Base-by-base conservation (phyloP, 2,113 vertebrate genomes). In the Turnix velox region DNA sequence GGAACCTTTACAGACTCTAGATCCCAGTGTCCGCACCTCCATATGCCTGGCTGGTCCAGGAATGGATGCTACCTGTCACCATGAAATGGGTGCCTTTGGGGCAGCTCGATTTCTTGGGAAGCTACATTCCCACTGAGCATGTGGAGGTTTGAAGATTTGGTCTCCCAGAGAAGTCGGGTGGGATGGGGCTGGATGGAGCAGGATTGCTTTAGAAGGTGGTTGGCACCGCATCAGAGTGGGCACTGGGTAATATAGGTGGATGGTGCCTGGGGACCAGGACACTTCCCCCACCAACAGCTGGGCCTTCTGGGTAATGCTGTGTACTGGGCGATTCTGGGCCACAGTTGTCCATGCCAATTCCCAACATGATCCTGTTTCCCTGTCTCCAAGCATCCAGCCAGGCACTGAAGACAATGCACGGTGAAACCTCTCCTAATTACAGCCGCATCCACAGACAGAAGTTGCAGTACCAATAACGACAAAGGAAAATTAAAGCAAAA, bases 301-400 rank as follows among this genome's bases (percentile, higher is more conserved):
- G 66, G 69, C 18, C 33, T 40, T 87, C 30, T 66, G 0, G 0
- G 51, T 76, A 30, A 55, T 66, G 63, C 80, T 74, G 83, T 37
- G 40, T 71, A 39, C 31, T 45, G 83, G 68, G 86, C 48, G 57
- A 33, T 0, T 23, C 59, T 71, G 81, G 69, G 74, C 71, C 92
- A 93, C 91, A 95, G 94, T 84, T 94, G 91, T 45, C 78, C 0
- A 0, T 79, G 58, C 91, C 39, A 80, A 83, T 91, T 91, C 88
- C 94, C 84, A 58, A 37, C 51, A 45, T 80, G 84, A 91, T 87
- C 87, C 63, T 69, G 62, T 83, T 90, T 91, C 89, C 91, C 91
- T 49, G 81, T 9, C 39, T 81, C 66, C 1, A 6, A 92, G 87
- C 69, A 72, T 66, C 83, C 86, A 83, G 86, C 35, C 92, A 49